phyloP scores from a whole-genome alignment of 2,113 vertebrate genomes.

The Ammodramus savannarum region DNA sequence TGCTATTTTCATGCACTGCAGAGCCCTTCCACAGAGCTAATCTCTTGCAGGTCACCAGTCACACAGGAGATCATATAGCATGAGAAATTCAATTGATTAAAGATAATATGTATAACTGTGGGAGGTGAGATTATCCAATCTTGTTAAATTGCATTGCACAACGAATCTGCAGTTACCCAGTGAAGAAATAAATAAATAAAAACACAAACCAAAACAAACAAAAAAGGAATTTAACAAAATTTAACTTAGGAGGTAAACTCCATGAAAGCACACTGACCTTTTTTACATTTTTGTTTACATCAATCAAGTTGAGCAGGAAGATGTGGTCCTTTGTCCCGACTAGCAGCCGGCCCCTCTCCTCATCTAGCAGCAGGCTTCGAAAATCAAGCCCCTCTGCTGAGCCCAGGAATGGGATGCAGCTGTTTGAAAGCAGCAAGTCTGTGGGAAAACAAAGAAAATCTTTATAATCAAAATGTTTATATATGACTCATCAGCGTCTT shows the following conservation, averaged over 20 bases:
- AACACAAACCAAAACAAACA: background rate
- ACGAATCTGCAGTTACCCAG: background rate
- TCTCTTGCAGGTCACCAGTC: background rate
- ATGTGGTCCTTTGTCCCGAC: constrained; percentile 90
- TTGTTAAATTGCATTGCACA: background rate
- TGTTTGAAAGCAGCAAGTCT: constrained; percentile 91
- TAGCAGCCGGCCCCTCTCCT: constrained; percentile 88
- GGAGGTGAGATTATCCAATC: background rate
- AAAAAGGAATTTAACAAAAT: background rate
- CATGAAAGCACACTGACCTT: constrained; percentile 79
- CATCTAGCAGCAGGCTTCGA: constrained; percentile 90
- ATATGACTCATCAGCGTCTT: constrained; percentile 17
- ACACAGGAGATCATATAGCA: background rate
- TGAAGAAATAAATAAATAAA: background rate
- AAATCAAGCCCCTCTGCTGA: constrained; percentile 86
- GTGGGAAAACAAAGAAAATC: constrained; percentile 53
- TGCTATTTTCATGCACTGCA: background rate
- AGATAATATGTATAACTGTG: background rate
- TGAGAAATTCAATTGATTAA: background rate
- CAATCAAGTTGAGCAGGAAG: constrained; percentile 87
- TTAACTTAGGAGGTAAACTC: background rate
- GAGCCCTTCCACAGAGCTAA: background rate
- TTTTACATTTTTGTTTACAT: constrained; percentile 85
- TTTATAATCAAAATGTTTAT: constrained; percentile 57
- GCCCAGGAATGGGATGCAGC: constrained; percentile 86